Evolutionary conservation across 1,140 invertebrate genomes (phyloP).

Genomic region (Oreohelix idahoensis): DNA sequence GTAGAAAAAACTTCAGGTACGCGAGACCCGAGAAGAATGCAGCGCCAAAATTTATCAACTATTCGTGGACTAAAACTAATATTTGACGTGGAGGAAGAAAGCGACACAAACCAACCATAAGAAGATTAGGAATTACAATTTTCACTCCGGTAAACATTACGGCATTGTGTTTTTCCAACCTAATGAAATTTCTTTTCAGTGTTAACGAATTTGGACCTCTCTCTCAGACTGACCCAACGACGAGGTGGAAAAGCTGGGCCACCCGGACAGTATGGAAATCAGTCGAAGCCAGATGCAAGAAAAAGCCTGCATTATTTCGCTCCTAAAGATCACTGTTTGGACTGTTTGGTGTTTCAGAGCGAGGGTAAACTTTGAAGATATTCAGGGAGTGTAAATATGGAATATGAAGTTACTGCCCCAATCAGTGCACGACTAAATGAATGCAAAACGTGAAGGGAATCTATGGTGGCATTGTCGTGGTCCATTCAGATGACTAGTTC

Average conservation of each 20-base stretch:
- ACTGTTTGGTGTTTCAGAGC: not conserved
- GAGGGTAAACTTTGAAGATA: conserved; percentile 12
- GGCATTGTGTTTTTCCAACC: not conserved
- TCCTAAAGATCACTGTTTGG: not conserved
- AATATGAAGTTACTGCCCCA: not conserved
- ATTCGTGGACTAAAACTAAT: not conserved
- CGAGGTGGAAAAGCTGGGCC: not conserved
- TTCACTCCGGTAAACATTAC: not conserved
- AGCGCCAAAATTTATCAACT: not conserved
- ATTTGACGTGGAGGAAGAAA: not conserved
- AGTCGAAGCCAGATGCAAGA: not conserved
- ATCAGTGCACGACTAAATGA: conserved; percentile 11
- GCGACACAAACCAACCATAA: not conserved
- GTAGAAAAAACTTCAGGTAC: not conserved
- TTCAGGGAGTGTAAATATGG: not conserved
- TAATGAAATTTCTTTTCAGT: not conserved
- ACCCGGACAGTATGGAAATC: not conserved
- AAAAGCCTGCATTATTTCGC: not conserved
- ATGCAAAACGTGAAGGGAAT: not conserved
- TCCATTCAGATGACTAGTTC: not conserved
- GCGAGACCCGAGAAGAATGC: not conserved
- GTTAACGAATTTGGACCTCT: not conserved
- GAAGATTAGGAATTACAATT: conserved; percentile 10
- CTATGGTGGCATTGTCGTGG: not conserved
- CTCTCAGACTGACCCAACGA: not conserved